These are phyloP conservation scores for Canis aureus DNA, from an alignment of 2,113 vertebrate species.

Conservation along the genomic window DNA sequence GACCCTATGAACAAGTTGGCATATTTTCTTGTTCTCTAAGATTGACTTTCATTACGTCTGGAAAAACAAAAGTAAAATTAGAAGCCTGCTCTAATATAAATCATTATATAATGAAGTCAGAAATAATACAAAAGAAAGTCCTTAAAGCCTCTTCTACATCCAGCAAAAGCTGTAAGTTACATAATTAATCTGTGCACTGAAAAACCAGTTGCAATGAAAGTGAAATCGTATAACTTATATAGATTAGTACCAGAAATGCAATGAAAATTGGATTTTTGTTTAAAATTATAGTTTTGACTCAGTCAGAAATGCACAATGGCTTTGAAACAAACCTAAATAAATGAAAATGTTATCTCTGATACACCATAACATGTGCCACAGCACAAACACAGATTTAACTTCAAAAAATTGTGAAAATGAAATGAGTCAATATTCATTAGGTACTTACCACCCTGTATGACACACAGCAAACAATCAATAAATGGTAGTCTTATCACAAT, in stretches of 20 bases:
- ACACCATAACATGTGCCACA: neutral
- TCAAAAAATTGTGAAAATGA: conserved; percentile 2
- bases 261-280: conserved; percentile 28
- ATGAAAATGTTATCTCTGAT: conserved; percentile 24
- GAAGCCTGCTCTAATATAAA: conserved; percentile 13
- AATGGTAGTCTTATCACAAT: neutral
- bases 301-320: neutral
- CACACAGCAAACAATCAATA: conserved; percentile 15
- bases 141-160: neutral
- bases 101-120: neutral
- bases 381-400: neutral
- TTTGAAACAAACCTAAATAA: conserved; percentile 28
- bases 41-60: conserved; percentile 58
- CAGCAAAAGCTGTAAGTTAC: neutral
- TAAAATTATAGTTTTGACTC: conserved; percentile 33
- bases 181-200: conserved; percentile 31
- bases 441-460: neutral
- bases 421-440: conserved; percentile 34
- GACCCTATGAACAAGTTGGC: conserved; percentile 21
- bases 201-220: conserved; percentile 21
- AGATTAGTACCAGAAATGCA: conserved; percentile 33
- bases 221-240: conserved; percentile 11
- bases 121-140: conserved; percentile 59
- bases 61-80: conserved; percentile 63
- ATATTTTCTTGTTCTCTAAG: conserved; percentile 53